These are phyloP conservation scores for Nothoprocta pentlandii DNA, from an alignment of 2,113 vertebrate genomes.

Conservation along the genomic window DNA sequence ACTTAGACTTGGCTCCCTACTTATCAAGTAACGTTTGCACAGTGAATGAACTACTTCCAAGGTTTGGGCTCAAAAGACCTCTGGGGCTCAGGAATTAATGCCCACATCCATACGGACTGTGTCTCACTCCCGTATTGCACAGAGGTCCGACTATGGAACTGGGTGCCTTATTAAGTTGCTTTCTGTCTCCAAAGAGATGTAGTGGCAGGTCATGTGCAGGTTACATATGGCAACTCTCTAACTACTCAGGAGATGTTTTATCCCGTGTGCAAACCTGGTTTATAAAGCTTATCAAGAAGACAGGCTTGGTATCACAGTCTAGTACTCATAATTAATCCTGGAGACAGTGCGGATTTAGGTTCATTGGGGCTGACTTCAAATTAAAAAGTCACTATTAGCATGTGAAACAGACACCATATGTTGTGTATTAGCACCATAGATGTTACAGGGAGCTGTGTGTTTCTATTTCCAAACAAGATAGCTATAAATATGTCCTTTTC, in stretches of 20 bases:
- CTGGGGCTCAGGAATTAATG: not conserved
- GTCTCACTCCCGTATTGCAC: not conserved
- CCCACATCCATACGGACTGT: not conserved
- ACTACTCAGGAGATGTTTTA: slow-evolving; percentile 71
- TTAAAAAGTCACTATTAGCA: slow-evolving; percentile 81
- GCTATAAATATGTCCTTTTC: not conserved
- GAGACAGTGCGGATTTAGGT: slow-evolving; percentile 81
- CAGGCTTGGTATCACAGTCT: slow-evolving; percentile 78
- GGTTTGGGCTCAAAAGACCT: not conserved
- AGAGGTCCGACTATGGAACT: accelerated
- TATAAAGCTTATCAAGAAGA: slow-evolving; percentile 78
- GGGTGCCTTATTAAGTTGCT: not conserved
- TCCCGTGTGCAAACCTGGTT: slow-evolving; percentile 76
- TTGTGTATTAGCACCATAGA: slow-evolving; percentile 59
- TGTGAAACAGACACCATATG: slow-evolving; percentile 82
- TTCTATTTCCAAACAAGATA: not conserved
- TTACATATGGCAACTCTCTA: slow-evolving; percentile 54
- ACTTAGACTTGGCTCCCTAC: not conserved
- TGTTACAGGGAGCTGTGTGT: slow-evolving; percentile 23
- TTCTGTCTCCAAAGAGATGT: not conserved
- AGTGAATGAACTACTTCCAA: not conserved
- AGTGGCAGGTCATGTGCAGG: not conserved
- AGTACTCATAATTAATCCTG: slow-evolving; percentile 83
- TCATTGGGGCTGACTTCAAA: slow-evolving; percentile 81
- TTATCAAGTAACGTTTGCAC: not conserved